Base-by-base conservation (phyloP, 2,888 invertebrate species). In the Tetragonula carbonaria region DNA sequence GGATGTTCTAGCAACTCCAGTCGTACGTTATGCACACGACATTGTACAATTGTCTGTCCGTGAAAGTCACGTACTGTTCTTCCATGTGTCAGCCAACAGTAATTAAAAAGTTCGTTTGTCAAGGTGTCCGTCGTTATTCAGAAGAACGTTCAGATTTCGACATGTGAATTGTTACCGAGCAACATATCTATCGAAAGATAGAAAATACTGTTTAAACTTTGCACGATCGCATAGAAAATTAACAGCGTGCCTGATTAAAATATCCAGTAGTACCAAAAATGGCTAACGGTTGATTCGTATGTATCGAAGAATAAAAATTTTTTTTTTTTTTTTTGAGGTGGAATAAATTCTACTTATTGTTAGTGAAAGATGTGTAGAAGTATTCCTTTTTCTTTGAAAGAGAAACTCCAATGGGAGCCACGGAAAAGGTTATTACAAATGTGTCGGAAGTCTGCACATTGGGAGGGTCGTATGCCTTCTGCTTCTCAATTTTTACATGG, bases 401-500 rank as follows among this genome's bases (percentile, higher is more conserved):
- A 28, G 38, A 33, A 74, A 33, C 73, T 75, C n/a, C 38, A 75
- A 73, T 28, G 18, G 63, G 55, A 45, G 50, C n/a, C 53, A 53
- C 79, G 70, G 70, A 76, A 68, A 87, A 89, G 80, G 82, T 89
- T 76, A 84, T 88, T 89, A 89, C 70, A 80, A 86, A 86, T 76
- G 83, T 86, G 83, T 83, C 73, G 78, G 65, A 68, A 82, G 74
- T 59, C 80, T 74, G 53, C n/a, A 38, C 55, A 28, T 73, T 71
- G 75, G 78, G 81, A 66, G 70, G 75, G 45, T 45, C 45, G 45
- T 45, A 8, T 45, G 59, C 65, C 65, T 72, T 28, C 72, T 53
- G 65, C 67, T 82, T 71, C 78, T 76, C 88, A 89, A 89, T 88
- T 88, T 89, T 82, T 90, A 86, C 86, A 89, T 89, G 86, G 89